Conservation (phyloP, 1,140 invertebrate genomes). For the Sitobion miscanthi region DNA sequence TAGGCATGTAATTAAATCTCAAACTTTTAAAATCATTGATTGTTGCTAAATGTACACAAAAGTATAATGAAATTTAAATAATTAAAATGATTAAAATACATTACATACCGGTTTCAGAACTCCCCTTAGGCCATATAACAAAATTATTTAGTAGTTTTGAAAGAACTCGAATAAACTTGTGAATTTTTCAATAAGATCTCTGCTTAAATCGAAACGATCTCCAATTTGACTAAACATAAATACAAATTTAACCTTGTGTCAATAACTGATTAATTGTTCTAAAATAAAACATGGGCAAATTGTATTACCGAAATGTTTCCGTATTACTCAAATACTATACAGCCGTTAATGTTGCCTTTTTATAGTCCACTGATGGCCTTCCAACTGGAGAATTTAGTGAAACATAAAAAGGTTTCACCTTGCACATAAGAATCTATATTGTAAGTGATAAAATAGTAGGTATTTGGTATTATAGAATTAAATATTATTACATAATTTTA, state of each 20-base stretch:
- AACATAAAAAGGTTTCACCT: no score
- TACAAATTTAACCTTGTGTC: constrained; percentile 4
- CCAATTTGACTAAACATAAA: neutral
- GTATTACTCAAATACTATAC: no score
- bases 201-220: neutral
- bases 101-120: neutral
- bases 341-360: no score
- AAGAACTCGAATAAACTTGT: neutral
- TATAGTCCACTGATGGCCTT: no score
- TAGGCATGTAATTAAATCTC: neutral
- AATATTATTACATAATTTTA: no score
- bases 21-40: neutral
- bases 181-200: neutral
- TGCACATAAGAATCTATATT: no score
- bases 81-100: neutral
- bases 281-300: neutral
- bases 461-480: no score
- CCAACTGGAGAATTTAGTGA: no score
- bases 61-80: constrained; percentile 4
- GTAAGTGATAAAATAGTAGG: no score
- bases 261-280: neutral
- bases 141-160: neutral
- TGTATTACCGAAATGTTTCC: neutral
- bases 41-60: constrained; percentile 3
- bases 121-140: neutral